Evolutionary conservation across 1,140 invertebrate species (phyloP).

Genomic region (Leptopilina clavipes): DNA sequence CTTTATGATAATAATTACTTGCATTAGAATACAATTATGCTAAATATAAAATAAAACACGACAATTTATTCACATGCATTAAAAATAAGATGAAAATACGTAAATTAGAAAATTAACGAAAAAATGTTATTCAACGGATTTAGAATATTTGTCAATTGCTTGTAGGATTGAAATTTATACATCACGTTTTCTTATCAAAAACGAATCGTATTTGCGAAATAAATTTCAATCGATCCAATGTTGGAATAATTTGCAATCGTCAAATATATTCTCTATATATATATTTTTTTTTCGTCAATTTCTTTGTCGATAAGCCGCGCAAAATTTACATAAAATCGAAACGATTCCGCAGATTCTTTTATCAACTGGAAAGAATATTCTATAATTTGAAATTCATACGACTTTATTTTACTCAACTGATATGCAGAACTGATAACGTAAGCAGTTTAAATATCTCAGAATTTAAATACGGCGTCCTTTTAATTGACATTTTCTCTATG

Average conservation of each 20-base stretch:
- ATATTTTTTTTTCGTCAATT: neutral
- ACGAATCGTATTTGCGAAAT: neutral
- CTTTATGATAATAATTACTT: too few relatives aligned
- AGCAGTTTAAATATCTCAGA: neutral
- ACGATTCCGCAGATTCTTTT: neutral
- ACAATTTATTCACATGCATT: too few relatives aligned
- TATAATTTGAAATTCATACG: constrained; percentile 5
- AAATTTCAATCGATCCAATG: neutral
- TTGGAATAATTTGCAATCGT: neutral
- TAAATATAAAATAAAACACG: too few relatives aligned
- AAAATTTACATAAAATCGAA: neutral
- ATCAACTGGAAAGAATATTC: neutral
- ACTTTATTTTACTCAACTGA: neutral
- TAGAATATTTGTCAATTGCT: neutral
- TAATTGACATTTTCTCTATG: neutral
- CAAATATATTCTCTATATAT: neutral
- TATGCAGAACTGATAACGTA: neutral
- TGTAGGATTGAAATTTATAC: neutral
- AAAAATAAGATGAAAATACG: too few relatives aligned
- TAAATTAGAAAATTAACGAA: too few relatives aligned
- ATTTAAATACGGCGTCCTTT: neutral
- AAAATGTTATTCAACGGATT: too few relatives aligned
- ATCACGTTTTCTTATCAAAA: neutral
- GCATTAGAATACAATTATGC: too few relatives aligned
- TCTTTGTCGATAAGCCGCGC: neutral